Evolutionary conservation across 2,797 vertebrate species (phyloP).

Genomic region (Phoebastria nigripes): DNA sequence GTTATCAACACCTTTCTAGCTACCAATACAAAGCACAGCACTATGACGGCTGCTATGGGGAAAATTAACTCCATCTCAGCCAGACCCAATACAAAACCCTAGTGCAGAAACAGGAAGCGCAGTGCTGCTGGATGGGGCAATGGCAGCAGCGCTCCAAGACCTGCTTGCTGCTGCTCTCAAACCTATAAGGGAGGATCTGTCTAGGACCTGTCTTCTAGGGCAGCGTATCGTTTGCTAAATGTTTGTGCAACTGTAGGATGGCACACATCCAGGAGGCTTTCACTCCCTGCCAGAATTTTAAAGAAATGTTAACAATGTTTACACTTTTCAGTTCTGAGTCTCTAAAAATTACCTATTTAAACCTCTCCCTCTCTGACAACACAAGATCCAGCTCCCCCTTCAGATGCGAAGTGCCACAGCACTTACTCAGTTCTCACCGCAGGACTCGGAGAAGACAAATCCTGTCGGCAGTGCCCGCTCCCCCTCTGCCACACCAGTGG

Average conservation of each 20-base stretch:
- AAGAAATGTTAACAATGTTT: conserved; percentile 42
- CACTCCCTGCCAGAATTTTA: conserved; percentile 28
- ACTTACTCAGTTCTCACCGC: not conserved
- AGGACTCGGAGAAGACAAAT: not conserved
- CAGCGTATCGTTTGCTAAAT: conserved; percentile 33
- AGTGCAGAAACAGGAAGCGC: not conserved
- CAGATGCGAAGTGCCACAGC: not conserved
- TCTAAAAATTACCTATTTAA: conserved; percentile 38
- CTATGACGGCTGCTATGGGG: not conserved
- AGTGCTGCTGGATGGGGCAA: not conserved
- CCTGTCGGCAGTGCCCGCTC: rapidly evolving
- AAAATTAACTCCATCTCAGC: not conserved
- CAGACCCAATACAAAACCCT: not conserved
- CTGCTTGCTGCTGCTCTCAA: not conserved
- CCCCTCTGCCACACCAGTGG: not conserved
- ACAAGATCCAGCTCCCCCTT: not conserved
- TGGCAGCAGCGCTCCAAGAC: not conserved
- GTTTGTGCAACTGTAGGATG: conserved; percentile 12
- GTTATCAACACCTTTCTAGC: not conserved
- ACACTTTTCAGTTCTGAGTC: conserved; percentile 7
- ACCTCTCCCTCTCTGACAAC: not conserved
- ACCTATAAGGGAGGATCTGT: not conserved
- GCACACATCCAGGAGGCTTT: not conserved
- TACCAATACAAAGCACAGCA: not conserved
- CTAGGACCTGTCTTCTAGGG: conserved; percentile 25